Base-by-base conservation (phyloP, 2,797 vertebrate genomes). In the Sternotherus odoratus region DNA sequence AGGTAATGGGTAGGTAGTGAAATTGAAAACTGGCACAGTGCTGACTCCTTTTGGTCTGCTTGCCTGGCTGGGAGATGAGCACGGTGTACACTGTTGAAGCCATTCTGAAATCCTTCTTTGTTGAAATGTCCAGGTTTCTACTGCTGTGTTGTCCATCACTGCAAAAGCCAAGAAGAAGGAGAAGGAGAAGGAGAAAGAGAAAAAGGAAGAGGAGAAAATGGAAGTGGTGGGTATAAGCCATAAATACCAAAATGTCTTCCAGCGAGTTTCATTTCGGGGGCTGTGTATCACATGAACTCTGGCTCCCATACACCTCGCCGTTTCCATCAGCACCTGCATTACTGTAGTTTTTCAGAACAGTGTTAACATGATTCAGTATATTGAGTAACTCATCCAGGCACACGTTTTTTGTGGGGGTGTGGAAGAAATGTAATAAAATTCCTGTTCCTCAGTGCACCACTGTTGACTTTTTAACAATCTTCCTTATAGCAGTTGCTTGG, bases 81-180 rank as follows among this genome's bases (percentile, higher is more conserved):
- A 39, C 49, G 54, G 4, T 1, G 0, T n/a, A 6, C 1, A 1
- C 21, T 5, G 10, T n/a, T 91, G 50, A 78, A 72, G 48, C 53
- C 28, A 28, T 6, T 11, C 89, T 95, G 56, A 96, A 85, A 77
- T 43, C 21, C n/a, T 85, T 28, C 69, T 94, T 56, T 94, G 30
- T 97, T 95, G 43, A 36, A 36, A 49, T 93, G 91, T 95, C 75
- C 96, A 99, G 99, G 99, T 99, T 96, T 99, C 99, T 91, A 99
- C 99, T 4, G 99, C 99, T 74, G 99, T 99, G 96, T 98, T 99
- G 90, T 99, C 99, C 97, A 99, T 99, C 98, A 99, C 99, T 57
- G 99, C 99, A 96, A 99, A 99, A 97, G 99, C 99, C 94, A 99
- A 99, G 98, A 99, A 99, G 98, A 99, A 99, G 96, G 99, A 99